Base-by-base conservation (phyloP, 2,797 vertebrate species). In the Orestias chungarensis region DNA sequence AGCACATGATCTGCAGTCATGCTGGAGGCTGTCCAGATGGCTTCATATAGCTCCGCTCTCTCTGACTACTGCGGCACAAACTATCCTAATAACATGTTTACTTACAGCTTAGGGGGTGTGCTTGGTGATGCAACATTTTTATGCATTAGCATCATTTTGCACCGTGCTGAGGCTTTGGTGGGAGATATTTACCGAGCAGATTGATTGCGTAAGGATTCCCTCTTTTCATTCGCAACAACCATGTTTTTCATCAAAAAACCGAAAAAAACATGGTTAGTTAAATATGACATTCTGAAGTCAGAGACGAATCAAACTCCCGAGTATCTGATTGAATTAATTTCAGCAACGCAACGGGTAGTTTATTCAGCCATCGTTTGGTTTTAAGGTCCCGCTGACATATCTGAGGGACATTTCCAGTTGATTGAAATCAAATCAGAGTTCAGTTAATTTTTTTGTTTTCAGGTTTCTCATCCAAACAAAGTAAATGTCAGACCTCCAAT, bases 11-110 rank as follows among this genome's bases (percentile, higher is more conserved):
- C 42, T 50, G 25, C 46, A 65, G 69, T 15, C 17, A 43, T 11
- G 65, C 64, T 68, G 6, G 61, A 73, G 76, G 59, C 49, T 50
- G 14, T 33, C 50, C 74, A 70, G 74, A 81, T 77, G 68, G 57
- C 18, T 31, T 64, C 46, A 17, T 18, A 10, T 29, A 18, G 25
- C 57, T 66, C 66, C n/a, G 9, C 62, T 29, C 38, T 43, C n/a
- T 29, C 6, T 27, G 17, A 17, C 31, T 33, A 12, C 66, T 29
- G 69, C 44, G n/a, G 59, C 68, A 55, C 25, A 11, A 5, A 25
- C 57, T 15, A 27, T 38, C 59, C 59, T 40, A 38, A 44, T n/a
- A 1, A 52, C 67, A 44, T 50, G 52, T 59, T 70, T 76, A 35
- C 81, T 73, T 62, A 67, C 40, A 49, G 17, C 70, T 69, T 1